Conservation (phyloP, 2,888 invertebrate species). For the Andrena trimmerana region DNA sequence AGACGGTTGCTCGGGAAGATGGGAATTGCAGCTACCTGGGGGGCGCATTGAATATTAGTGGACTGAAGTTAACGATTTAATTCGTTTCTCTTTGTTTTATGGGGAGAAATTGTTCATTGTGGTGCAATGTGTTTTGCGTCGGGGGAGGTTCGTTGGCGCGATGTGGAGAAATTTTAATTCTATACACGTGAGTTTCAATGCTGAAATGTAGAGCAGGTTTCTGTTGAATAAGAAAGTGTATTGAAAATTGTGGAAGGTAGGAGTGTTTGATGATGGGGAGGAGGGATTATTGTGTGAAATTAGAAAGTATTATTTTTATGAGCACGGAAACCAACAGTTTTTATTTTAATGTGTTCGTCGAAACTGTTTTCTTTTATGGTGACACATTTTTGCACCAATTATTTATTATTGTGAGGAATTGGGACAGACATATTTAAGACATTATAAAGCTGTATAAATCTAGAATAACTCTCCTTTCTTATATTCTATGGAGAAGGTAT, state of each 20-base stretch:
- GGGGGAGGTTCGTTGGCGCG: background rate
- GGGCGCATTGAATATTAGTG: background rate
- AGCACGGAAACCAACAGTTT: too few species aligned
- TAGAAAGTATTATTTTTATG: too few species aligned
- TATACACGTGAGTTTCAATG: background rate
- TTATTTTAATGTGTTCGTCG: too few species aligned
- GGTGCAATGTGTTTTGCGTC: background rate
- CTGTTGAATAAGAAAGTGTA: background rate
- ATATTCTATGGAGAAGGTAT: too few species aligned
- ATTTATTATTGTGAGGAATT: too few species aligned
- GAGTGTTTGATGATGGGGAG: background rate
- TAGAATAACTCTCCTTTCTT: too few species aligned
- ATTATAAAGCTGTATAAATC: too few species aligned
- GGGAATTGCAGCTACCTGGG: background rate
- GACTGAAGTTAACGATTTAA: background rate
- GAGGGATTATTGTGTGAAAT: too few species aligned
- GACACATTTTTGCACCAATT: too few species aligned
- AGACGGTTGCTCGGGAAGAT: background rate
- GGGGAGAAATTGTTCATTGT: background rate
- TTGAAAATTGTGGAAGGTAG: background rate
- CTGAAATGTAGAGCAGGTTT: background rate
- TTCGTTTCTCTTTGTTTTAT: background rate
- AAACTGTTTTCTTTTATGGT: too few species aligned
- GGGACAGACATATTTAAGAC: too few species aligned
- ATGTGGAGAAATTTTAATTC: slow-evolving; percentile 1